These are phyloP conservation scores for Metaphire vulgaris DNA, from an alignment of 1,140 invertebrate species.

Conservation along the genomic window DNA sequence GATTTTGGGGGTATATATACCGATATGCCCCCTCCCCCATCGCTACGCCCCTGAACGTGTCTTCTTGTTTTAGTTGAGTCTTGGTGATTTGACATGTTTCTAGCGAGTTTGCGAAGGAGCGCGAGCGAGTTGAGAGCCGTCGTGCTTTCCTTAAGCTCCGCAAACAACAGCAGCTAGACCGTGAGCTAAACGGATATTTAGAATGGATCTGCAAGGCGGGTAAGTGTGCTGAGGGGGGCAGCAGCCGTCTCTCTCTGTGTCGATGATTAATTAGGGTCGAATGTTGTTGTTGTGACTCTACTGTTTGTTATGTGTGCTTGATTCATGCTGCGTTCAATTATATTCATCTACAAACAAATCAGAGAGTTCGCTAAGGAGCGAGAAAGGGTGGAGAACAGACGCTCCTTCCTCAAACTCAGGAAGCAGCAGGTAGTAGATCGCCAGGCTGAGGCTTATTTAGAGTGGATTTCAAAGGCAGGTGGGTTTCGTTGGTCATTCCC, in stretches of 20 bases:
- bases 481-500: slow-evolving; percentile 42
- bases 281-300: not conserved
- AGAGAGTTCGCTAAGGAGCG: slow-evolving; percentile 99
- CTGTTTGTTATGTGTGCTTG: not conserved
- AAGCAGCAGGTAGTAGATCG: slow-evolving; percentile 96
- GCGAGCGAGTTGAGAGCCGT: slow-evolving; percentile 99
- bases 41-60: too few relatives aligned
- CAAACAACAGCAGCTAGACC: slow-evolving; percentile 96
- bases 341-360: not conserved
- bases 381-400: slow-evolving; percentile 99
- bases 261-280: slow-evolving; percentile 1
- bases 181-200: slow-evolving; percentile 98
- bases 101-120: slow-evolving; percentile 99
- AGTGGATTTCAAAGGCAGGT: slow-evolving; percentile 99
- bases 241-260: not conserved
- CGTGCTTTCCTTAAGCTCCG: slow-evolving; percentile 99
- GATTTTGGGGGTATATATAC: too few relatives aligned
- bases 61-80: not conserved
- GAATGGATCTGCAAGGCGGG: slow-evolving; percentile 99
- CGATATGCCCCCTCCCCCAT: too few relatives aligned
- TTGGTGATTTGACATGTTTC: slow-evolving; percentile 26
- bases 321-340: not conserved
- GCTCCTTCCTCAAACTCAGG: slow-evolving; percentile 98
- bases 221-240: slow-evolving; percentile 53
- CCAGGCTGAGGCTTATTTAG: slow-evolving; percentile 98